These are phyloP conservation scores for Cherax destructor DNA, from an alignment of 1,140 invertebrate genomes.

Conservation along the genomic window DNA sequence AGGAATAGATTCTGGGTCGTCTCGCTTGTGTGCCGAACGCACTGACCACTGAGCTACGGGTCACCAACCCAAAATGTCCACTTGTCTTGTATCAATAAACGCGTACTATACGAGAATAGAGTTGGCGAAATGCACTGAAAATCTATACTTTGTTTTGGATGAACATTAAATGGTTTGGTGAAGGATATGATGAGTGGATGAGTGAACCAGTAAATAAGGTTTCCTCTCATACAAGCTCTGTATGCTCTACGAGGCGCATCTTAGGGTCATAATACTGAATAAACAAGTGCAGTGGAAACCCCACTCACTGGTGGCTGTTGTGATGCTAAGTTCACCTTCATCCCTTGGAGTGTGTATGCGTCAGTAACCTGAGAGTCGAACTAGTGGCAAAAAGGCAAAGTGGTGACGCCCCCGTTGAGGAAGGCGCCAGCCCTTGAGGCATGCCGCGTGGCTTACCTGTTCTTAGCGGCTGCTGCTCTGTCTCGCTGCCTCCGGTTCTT, in stretches of 20 bases:
- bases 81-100: no score
- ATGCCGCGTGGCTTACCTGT: slow-evolving; percentile 67
- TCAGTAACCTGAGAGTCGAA: no score
- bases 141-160: background rate
- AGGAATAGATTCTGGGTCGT: no score
- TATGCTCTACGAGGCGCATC: no score
- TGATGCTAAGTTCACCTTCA: background rate
- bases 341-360: background rate
- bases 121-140: no score
- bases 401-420: background rate
- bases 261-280: no score
- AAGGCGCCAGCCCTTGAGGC: background rate
- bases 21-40: no score
- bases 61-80: no score
- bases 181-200: background rate
- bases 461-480: slow-evolving; percentile 96
- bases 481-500: slow-evolving; percentile 99
- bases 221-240: background rate
- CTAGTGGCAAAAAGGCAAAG: background rate
- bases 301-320: background rate
- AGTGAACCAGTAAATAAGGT: background rate
- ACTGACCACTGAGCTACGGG: no score
- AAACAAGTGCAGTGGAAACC: background rate
- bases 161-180: background rate
- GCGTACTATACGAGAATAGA: background rate